These are phyloP conservation scores for Eulithis prunata DNA, from an alignment of 2,888 invertebrate species.

Conservation along the genomic window DNA sequence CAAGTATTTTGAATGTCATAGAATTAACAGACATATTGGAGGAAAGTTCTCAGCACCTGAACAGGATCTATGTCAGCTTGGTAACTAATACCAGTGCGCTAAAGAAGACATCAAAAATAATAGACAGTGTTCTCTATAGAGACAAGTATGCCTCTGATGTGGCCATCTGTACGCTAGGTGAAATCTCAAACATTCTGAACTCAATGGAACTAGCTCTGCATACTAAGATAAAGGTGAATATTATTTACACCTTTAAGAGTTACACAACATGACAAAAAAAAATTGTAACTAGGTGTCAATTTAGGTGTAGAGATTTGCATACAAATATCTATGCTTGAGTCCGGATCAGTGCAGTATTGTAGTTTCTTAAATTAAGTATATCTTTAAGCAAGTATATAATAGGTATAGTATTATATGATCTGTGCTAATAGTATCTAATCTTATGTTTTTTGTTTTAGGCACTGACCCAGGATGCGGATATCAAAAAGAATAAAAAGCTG, in stretches of 20 bases:
- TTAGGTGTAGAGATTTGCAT: no score
- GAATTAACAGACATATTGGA: constrained; percentile 71
- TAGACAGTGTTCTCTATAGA: constrained; percentile 67
- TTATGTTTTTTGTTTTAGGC: constrained; percentile 50
- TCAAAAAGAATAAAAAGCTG: constrained; percentile 64
- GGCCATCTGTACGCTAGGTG: constrained; percentile 65
- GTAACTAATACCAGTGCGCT: constrained; percentile 68
- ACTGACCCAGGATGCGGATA: constrained; percentile 45
- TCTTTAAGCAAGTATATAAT: no score
- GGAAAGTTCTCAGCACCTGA: constrained; percentile 72
- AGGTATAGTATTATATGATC: no score
- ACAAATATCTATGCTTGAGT: no score
- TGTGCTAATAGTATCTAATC: background rate
- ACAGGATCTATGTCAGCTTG: constrained; percentile 73
- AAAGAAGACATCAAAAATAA: constrained; percentile 64
- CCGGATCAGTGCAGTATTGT: no score
- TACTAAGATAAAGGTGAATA: constrained; percentile 68
- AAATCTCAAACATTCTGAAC: constrained; percentile 68
- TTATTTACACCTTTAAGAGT: no score
- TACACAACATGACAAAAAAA: no score
- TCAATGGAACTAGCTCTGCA: constrained; percentile 71
- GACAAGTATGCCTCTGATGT: constrained; percentile 76
- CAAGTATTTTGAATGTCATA: constrained; percentile 44
- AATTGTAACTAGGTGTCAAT: no score
- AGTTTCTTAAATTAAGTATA: no score